Base-by-base conservation (phyloP, 1,140 invertebrate species). In the Phthorimaea operculella region DNA sequence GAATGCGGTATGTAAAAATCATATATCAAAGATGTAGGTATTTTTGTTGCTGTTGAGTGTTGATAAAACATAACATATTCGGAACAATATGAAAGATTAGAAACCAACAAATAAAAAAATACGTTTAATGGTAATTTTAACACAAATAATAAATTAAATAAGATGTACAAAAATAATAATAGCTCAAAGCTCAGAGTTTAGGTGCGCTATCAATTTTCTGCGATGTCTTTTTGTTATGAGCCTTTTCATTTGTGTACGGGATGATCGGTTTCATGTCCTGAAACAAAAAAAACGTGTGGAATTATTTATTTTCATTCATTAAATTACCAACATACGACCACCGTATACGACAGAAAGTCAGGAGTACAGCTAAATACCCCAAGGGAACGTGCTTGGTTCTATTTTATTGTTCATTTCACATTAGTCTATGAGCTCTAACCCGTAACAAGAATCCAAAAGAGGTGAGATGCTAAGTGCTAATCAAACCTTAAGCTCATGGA, bases 261-360 rank as follows among this genome's bases (percentile, higher is more conserved):
- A 79, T 54, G 4, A 79, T 71, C 5, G 68, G 70, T 34, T 74
- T 78, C 53, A 70, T 69, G 36, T 78, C 78, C 79, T 83, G 79
- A 59, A 79, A 78, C 51, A 61, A 55, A 63, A 59, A n/a, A n/a
- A n/a, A n/a, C n/a, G 16, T 33, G 15, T 47, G 8, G 16, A 53
- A 62, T 59, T 15, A 42, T 11, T 8, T 42, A 42, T 42, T 42
- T 42, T 28, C 21, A 16, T 47, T 15, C 16, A 47, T 15, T 16
- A 14, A 1, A 39, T 39, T 39, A 39, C n/a, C 39, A 36, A 28
- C 6, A n/a, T n/a, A n/a, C n/a, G n/a, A n/a, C n/a, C n/a, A n/a
- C n/a, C n/a, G n/a, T n/a, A n/a, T n/a, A n/a, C n/a, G n/a, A n/a
- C n/a, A n/a, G n/a, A n/a, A n/a, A n/a, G n/a, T n/a, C n/a, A n/a